Base-by-base conservation (phyloP, 2,113 vertebrate species). In the Atherinomorus stipes region DNA sequence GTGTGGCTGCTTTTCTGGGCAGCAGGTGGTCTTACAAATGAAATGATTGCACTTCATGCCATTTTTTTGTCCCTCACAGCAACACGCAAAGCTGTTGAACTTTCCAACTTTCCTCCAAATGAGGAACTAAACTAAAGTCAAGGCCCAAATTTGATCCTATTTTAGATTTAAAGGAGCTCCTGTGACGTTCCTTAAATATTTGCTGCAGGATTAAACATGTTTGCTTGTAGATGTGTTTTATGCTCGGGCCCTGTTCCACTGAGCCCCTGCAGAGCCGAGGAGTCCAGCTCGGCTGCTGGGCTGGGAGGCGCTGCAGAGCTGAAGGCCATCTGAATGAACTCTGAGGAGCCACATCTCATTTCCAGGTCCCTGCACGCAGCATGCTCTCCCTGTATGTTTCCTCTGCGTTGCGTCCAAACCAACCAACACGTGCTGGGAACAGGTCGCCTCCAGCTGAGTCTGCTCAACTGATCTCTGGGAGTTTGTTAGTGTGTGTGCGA, bases 1-100 rank as follows among this genome's bases (percentile, higher is more conserved):
- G 26, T 11, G 4, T 26, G 49, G 47, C 47, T 25, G 56, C 19
- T 31, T 8, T 18, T 54, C 26, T 50, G 57, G 31, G 50, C 64
- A 61, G 73, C 84, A 77, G 80, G 61, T 70, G 77, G 52, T 61
- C 13, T 19, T 12, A 62, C 69, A 85, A 80, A 66, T 62, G 59
- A 73, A 61, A 25, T 19, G 50, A 64, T 56, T 34, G 61, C 42
- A 50, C 65, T 67, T 52, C 54, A 26, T 40, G 23, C 52, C 49
- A 21, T 23, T 56, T 63, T 62, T 51, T 12, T 16, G 49, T 52
- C 58, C 13, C n/a, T 10, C 22, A n/a, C 5, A 23, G 10, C 18
- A 64, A 5, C 21, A 70, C 22, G 18, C 60, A 70, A 62, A 58
- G n/a, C 51, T 40, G 52, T 42, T 64, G 45, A 80, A 37, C 45